Evolutionary conservation across 2,888 invertebrate genomes (phyloP).

Genomic region (Dasypogon diadema): DNA sequence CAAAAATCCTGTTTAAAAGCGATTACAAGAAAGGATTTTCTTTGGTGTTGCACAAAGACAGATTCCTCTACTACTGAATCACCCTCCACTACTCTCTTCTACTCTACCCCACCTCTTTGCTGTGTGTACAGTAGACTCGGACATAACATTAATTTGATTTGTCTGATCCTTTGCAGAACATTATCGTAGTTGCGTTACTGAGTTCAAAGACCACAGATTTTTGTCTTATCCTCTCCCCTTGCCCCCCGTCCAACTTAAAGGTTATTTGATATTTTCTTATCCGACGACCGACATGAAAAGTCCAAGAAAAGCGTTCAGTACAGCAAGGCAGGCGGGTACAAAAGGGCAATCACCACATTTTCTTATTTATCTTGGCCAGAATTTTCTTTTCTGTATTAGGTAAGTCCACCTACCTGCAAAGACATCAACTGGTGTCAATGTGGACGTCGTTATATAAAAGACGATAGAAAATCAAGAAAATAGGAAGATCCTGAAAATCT

Average conservation of each 20-base stretch:
- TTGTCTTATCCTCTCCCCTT: not conserved
- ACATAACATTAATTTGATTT: slow-evolving; percentile 22
- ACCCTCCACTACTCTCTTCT: not conserved
- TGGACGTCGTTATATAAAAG: not conserved
- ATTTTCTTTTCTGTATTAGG: not conserved
- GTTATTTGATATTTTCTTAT: slow-evolving; percentile 1
- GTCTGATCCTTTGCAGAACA: slow-evolving; percentile 10
- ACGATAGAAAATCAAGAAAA: not conserved
- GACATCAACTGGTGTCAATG: slow-evolving; percentile 3
- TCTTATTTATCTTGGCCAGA: slow-evolving; percentile 46
- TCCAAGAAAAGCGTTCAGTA: not conserved
- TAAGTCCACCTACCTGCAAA: slow-evolving; percentile 3
- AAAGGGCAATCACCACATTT: slow-evolving; percentile 54
- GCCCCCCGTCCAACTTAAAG: not conserved
- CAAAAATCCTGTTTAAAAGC: slow-evolving; percentile 28
- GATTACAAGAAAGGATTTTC: slow-evolving; percentile 3
- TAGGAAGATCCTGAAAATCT: not conserved
- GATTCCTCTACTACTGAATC: not conserved
- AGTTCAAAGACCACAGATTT: slow-evolving; percentile 24
- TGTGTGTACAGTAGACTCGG: not conserved
- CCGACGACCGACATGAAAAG: not conserved
- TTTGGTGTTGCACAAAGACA: not conserved
- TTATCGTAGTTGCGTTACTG: slow-evolving; percentile 6
- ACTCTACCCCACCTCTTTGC: too few species aligned
- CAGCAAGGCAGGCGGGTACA: not conserved